Evolutionary conservation across 2,888 invertebrate species (phyloP).

Genomic region (Acleris cristana): DNA sequence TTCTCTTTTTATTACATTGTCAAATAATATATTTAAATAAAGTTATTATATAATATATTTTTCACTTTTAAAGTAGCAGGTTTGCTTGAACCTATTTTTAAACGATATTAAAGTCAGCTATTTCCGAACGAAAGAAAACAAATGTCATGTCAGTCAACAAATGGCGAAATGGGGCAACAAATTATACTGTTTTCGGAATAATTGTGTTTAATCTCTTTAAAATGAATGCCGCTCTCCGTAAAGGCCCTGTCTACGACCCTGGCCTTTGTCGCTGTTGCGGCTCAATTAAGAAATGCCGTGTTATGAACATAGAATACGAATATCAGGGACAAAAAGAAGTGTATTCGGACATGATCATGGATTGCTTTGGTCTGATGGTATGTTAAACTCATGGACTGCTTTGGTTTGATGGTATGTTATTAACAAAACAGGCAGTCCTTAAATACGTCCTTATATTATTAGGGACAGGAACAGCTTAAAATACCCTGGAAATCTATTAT

Average conservation of each 20-base stretch:
- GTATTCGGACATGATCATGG: slow-evolving; percentile 52
- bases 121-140: slow-evolving; percentile 1
- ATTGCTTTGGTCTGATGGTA: too few species aligned
- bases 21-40: too few species aligned
- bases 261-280: slow-evolving; percentile 47
- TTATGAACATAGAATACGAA: slow-evolving; percentile 43
- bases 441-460: too few species aligned
- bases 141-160: background rate
- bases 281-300: slow-evolving; percentile 44
- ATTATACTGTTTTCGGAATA: background rate
- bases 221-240: slow-evolving; percentile 33
- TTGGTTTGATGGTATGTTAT: slow-evolving; percentile 65
- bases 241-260: slow-evolving; percentile 38
- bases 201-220: slow-evolving; percentile 3
- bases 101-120: background rate
- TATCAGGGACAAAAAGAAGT: slow-evolving; percentile 42
- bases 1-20: too few species aligned
- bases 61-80: too few species aligned
- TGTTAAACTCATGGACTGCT: slow-evolving; percentile 72
- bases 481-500: too few species aligned
- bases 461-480: too few species aligned
- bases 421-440: background rate
- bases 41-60: too few species aligned
- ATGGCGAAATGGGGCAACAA: background rate
- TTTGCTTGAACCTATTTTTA: background rate